Evolutionary conservation across 92 coral and sea anemone species (phyloP), one percentile per base, ranked within the genome.

Genomic region (Porites evermanni): DNA sequence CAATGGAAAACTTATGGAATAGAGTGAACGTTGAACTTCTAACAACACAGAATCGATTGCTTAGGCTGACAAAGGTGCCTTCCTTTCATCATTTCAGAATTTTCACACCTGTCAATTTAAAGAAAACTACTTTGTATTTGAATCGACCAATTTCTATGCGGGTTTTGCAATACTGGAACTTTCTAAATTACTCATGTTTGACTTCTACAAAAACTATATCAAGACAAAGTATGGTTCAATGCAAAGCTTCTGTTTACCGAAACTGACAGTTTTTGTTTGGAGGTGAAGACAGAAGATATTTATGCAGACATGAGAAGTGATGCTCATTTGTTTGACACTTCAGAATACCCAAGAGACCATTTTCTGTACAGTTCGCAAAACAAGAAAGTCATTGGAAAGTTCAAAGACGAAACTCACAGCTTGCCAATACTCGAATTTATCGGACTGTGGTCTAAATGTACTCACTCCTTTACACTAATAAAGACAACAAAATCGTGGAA

Each of bases 301-400:
- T 72, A 32, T 52, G 7, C 8, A 24, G 59, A 72, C 52, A 44
- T 72, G 20, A 7, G 19, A 18, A 72, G 6, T 13, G 53, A 29
- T 54, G 20, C 53, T 1, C 4, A 24, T 2, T 11, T 72, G 24
- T 86, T 78, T 50, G 89, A 86, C 58, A 56, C 72, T 6, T 65
- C 84, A 1, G 89, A 86, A 7, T 86, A 86, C 79, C 26, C 75
- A 24, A 64, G 64, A 21, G 89, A 86, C 53, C 85, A 77, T 20
- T 61, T 61, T 19, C 65, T 84, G 19, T 63, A 12, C 67, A 14
- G 10, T 10, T 32, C 59, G 1, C 14, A 4, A 2, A 86, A 86
- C 70, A 78, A 86, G 59, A 86, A 86, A 60, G 86, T 77, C 1
- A 9, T 86, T n/a, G 85, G 89, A 21, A 78, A 86, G 29, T 54